A percentile compares a stretch with the other conserved stretches of the same genome.
Evolutionary conservation across 2,113 vertebrate genomes (phyloP).

Genomic region (Pan troglodytes): DNA sequence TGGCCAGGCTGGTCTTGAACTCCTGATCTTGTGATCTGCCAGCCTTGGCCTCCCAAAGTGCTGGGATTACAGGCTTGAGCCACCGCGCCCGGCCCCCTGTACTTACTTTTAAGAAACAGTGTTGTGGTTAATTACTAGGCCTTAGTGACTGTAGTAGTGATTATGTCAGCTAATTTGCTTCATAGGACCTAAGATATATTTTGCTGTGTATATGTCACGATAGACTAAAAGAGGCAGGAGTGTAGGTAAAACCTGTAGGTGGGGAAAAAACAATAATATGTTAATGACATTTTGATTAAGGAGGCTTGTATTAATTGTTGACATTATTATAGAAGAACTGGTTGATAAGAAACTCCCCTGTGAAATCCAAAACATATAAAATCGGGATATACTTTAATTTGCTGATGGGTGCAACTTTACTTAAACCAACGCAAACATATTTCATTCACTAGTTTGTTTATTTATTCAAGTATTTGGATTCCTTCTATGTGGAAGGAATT

Average conservation of each 20-base stretch:
- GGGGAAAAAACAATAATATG: background rate
- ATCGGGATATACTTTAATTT: constrained; percentile 16
- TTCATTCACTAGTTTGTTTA: background rate
- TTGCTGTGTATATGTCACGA: background rate
- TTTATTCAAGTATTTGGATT: background rate
- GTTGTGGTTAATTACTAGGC: background rate
- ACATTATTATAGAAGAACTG: constrained; percentile 1
- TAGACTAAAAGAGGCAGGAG: background rate
- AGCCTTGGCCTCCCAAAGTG: too few species aligned
- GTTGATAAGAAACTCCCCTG: background rate
- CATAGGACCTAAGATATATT: background rate
- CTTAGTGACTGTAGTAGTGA: background rate
- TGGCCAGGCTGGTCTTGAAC: too few species aligned
- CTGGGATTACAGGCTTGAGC: too few species aligned
- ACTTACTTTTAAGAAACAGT: background rate
- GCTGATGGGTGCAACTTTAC: background rate
- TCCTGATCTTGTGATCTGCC: too few species aligned
- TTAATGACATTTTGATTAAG: background rate
- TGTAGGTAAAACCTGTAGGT: background rate
- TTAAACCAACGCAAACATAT: background rate
- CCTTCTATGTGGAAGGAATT: background rate
- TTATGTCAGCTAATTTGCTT: background rate
- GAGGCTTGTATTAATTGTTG: background rate
- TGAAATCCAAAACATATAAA: constrained; percentile 9
- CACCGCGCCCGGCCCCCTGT: background rate